A percentile compares a stretch with the other conserved stretches of the same genome.
Evolutionary conservation across 2,113 vertebrate genomes (phyloP).

Genomic region (Pan paniscus): DNA sequence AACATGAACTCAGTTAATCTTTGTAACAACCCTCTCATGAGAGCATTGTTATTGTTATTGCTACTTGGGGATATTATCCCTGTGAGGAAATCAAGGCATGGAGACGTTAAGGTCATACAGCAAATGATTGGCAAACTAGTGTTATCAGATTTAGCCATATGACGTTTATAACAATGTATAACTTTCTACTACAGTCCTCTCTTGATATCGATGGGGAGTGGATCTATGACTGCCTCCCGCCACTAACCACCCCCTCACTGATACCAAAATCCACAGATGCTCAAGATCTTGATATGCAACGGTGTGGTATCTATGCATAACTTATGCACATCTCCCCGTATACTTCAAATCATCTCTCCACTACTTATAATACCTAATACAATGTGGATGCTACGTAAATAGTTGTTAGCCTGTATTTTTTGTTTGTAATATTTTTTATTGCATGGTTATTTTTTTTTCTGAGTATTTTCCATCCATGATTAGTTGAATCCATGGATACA

Average conservation of each 20-base stretch:
- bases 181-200: not conserved
- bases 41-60: not conserved
- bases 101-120: not conserved
- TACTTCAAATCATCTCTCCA: not conserved
- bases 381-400: not conserved
- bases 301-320: not conserved
- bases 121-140: not conserved
- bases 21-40: not conserved
- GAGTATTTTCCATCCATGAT: not conserved
- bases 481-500: not conserved
- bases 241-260: not conserved
- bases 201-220: not conserved
- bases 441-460: not conserved
- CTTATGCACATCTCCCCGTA: not conserved
- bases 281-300: not conserved
- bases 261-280: not conserved
- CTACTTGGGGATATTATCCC: not conserved
- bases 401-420: not conserved
- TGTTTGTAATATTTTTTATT: not conserved
- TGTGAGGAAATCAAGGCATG: not conserved
- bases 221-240: not conserved
- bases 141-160: not conserved
- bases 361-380: not conserved
- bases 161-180: not conserved
- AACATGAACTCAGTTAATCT: not conserved